Evolutionary conservation across 2,888 invertebrate genomes (phyloP).

Genomic region (Cancer borealis): DNA sequence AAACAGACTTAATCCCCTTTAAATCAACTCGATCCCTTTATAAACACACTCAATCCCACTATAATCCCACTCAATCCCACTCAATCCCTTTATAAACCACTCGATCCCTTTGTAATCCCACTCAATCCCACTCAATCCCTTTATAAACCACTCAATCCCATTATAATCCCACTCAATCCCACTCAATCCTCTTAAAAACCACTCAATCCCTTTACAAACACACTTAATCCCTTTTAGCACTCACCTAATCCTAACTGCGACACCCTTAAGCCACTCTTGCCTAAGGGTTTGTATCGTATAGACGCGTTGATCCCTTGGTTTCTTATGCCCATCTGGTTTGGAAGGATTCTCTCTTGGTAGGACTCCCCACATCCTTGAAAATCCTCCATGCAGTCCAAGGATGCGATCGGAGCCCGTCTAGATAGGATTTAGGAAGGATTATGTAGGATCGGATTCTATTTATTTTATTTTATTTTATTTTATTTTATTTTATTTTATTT

Average conservation of each 20-base stretch:
- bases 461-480: neutral
- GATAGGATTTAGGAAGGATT: neutral
- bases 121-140: neutral
- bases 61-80: too few species aligned
- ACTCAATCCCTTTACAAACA: too few species aligned
- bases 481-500: neutral
- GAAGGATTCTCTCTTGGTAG: neutral
- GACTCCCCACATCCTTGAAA: conserved; percentile 72
- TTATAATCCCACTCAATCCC: too few species aligned
- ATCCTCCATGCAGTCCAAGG: conserved; percentile 78
- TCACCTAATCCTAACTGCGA: conserved; percentile 83
- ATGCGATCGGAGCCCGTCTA: conserved; percentile 78
- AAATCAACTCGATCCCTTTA: neutral
- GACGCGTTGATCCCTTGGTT: conserved; percentile 48
- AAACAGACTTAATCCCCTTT: neutral
- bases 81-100: too few species aligned
- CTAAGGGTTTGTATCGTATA: conserved; percentile 93
- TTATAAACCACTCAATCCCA: too few species aligned
- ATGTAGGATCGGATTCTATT: neutral
- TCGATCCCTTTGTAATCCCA: too few species aligned
- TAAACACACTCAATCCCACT: too few species aligned
- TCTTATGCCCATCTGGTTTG: conserved; percentile 44
- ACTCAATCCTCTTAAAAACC: too few species aligned
- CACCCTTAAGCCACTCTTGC: conserved; percentile 95
- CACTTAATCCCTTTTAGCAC: neutral